Conservation (phyloP, 2,888 invertebrate species). For the Mythimna ferrago region DNA sequence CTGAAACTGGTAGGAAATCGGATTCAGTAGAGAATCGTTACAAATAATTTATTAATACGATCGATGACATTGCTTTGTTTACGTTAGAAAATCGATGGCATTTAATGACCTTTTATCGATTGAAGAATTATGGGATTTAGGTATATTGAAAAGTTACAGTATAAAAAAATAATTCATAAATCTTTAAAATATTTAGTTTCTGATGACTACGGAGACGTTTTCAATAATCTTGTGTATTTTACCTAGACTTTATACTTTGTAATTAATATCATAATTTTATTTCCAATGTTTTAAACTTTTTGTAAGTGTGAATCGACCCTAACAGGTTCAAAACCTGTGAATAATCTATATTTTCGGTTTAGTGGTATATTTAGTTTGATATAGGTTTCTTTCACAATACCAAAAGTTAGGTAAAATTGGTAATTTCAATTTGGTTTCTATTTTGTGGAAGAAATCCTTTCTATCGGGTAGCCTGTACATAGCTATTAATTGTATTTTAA, state of each 20-base stretch:
- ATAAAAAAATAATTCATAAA: not conserved
- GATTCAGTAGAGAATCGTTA: constrained; percentile 9
- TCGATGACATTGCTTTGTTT: not conserved
- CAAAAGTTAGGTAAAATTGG: constrained; percentile 28
- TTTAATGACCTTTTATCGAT: constrained; percentile 8
- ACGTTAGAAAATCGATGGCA: constrained; percentile 10
- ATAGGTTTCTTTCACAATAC: constrained; percentile 25
- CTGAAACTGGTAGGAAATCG: constrained; percentile 6
- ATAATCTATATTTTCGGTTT: constrained; percentile 31
- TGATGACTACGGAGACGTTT: not conserved
- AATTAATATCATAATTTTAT: constrained; percentile 11
- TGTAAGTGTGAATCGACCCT: constrained; percentile 31
- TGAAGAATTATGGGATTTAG: not conserved
- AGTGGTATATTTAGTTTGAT: constrained; percentile 42
- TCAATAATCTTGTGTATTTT: not conserved
- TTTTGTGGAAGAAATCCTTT: constrained; percentile 54
- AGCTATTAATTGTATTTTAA: constrained; percentile 56
- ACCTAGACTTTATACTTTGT: not conserved
- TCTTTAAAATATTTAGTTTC: not conserved
- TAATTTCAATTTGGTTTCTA: constrained; percentile 12
- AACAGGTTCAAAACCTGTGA: constrained; percentile 40
- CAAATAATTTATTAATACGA: constrained; percentile 38
- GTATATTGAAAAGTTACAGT: not conserved
- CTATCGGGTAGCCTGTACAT: constrained; percentile 75
- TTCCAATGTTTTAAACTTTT: constrained; percentile 16